A percentile compares a stretch with the other conserved stretches of the same genome.
phyloP scores from a whole-genome alignment of 2,797 vertebrate genomes.

The Gobio occitaniae region DNA sequence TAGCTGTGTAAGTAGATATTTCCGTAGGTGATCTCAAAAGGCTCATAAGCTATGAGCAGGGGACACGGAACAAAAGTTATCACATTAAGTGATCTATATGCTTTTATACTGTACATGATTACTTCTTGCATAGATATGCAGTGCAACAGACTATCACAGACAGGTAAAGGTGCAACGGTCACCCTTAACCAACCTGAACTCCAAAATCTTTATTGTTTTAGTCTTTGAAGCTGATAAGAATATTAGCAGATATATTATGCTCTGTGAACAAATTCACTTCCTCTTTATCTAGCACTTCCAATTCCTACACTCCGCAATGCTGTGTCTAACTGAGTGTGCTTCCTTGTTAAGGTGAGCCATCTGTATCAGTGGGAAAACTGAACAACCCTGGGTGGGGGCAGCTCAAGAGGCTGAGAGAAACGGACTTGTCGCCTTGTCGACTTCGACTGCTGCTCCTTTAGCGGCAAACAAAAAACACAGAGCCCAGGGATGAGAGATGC shows the following conservation, averaged over 20 bases:
- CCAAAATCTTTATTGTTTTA: slow-evolving; percentile 7
- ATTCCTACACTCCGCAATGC: slow-evolving; percentile 40
- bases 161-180: not conserved
- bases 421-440: slow-evolving; percentile 83
- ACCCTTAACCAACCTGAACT: not conserved
- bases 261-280: not conserved
- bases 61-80: not conserved
- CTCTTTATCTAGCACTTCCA: slow-evolving; percentile 10
- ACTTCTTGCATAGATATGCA: slow-evolving; percentile 17
- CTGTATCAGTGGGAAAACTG: slow-evolving; percentile 76
- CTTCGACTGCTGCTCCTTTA: slow-evolving; percentile 83
- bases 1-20: not conserved
- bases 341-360: slow-evolving; percentile 83
- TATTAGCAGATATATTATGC: not conserved
- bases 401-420: slow-evolving; percentile 85
- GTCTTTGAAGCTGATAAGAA: not conserved
- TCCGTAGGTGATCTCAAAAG: not conserved
- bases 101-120: slow-evolving; percentile 24
- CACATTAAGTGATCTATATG: not conserved
- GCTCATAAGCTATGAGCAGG: not conserved
- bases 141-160: slow-evolving; percentile 18
- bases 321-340: slow-evolving; percentile 68
- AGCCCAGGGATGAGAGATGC: slow-evolving; percentile 52
- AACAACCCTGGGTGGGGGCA: slow-evolving; percentile 84
- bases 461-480: slow-evolving; percentile 69